Percentiles rank a stretch among this genome's conserved stretches.
These are phyloP conservation scores for Caprella mutica DNA, from an alignment of 2,888 invertebrate species.

Conservation along the genomic window DNA sequence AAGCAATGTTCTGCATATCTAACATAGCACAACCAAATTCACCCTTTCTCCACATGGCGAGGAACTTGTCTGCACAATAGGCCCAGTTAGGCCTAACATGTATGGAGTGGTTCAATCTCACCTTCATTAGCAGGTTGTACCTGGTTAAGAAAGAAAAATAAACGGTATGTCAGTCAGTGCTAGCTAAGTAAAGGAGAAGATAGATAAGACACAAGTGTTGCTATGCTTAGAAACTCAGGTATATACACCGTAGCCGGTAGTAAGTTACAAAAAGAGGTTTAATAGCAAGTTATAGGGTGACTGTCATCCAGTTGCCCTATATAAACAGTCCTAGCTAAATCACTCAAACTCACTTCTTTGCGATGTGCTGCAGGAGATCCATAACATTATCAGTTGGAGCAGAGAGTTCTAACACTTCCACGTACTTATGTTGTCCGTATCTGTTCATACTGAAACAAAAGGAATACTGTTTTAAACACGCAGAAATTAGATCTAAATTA, in stretches of 20 bases:
- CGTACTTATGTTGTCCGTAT: neutral
- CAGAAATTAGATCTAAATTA: no score
- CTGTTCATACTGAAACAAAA: slow-evolving; percentile 2
- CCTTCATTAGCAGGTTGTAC: slow-evolving; percentile 10
- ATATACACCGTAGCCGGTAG: no score
- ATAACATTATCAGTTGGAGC: neutral
- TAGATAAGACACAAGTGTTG: no score
- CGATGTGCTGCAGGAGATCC: neutral
- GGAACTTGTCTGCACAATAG: slow-evolving; percentile 8
- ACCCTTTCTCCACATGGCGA: slow-evolving; percentile 19
- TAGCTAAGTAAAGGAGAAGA: no score
- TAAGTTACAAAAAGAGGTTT: no score
- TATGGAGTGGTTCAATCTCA: neutral
- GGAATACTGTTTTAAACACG: no score
- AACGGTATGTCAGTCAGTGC: no score
- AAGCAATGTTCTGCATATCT: no score
- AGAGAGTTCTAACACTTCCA: neutral
- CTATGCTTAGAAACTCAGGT: no score
- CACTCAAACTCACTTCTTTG: neutral
- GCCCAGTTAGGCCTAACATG: slow-evolving; percentile 2
- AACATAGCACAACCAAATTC: slow-evolving; percentile 19
- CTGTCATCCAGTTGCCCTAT: neutral
- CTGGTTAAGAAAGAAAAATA: no score
- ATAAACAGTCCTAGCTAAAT: neutral
- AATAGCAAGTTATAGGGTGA: no score